Evolutionary conservation across 2,113 vertebrate genomes (phyloP), one percentile per base, ranked within the genome.

Genomic region (Antechinus stuartii): DNA sequence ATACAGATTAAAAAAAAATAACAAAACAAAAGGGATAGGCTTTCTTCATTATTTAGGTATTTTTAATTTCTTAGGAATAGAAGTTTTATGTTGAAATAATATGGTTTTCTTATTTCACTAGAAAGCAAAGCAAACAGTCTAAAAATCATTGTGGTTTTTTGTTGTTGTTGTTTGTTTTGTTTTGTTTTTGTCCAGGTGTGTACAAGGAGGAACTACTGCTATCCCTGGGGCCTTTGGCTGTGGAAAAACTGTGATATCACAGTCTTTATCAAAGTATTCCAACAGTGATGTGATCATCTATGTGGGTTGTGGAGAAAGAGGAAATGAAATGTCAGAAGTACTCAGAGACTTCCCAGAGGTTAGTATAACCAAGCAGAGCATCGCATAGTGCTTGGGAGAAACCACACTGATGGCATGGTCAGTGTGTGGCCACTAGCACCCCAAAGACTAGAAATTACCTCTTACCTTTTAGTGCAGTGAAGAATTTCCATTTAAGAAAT

Each of bases 291-390:
- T 99, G 96, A 99, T 99, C 98, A 98, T 99, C 98, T 99, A 99
- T 23, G 99, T 99, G 24, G 99, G 99, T 96, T 99, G 99, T 68
- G 99, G 99, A 95, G 99, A 99, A 98, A 99, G 99, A 98, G 99
- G 99, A 93, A 99, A 99, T 90, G 99, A 99, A 98, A 99, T 99
- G 99, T 99, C 99, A 93, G 99, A 99, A 99, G 99, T 99, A 93
- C 99, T 99, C 96, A 98, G 99, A 97, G 99, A 99, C 97, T 99
- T 99, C 97, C 99, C 99, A 6, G 99, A 99, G 99, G 99, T 99
- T 91, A 96, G 99, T 98, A 91, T 97, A 92, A 35, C 84, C 92
- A 57, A 27, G 10, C 57, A 35, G 57, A 91, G 23, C 24, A 91
- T 95, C 52, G 54, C 26, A 54, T 93, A 26, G 35, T n/a, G 53